Base-by-base conservation (phyloP, 1,140 invertebrate genomes). In the Caenorhabditis elegans region DNA sequence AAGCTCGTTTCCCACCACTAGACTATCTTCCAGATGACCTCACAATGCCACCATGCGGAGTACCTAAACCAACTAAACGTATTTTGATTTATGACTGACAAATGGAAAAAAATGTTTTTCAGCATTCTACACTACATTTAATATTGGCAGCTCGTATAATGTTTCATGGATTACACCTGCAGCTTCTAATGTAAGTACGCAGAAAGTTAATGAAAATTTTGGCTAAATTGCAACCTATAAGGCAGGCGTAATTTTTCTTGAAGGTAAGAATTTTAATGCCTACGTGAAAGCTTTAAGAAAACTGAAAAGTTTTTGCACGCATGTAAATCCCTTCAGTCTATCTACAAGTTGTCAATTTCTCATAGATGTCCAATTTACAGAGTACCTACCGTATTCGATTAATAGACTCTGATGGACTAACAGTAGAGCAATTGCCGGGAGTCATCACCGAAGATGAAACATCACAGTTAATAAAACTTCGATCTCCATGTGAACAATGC, bases 91-190 rank as follows among this genome's bases (percentile, higher is more conserved):
- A 19, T n/a, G n/a, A n/a, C n/a, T n/a, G n/a, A n/a, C n/a, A 13
- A 15, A 39, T 47, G 34, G 13, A 79, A n/a, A 17, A n/a, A 34
- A 22, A 26, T 78, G 19, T 36, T 36, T 76, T 78, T 76, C 31
- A 87, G 85, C 80, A 22, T 60, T 94, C 83, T 93, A 93, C 89
- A 96, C 95, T 48, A 93, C 94, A 19, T 92, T 97, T 85, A 89
- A 95, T 82, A 92, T 94, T 43, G 95, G 95, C 81, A 93, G 94
- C 84, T 93, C 92, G 82, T 94, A 97, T 89, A 96, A 95, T 90
- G 93, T 96, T 70, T 94, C 95, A 79, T 98, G 95, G 95, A 95
- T 96, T 91, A 92, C 97, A 86, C 95, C 95, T 11, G 96, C 96
- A 92, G 94, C 96, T 5, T 95, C 97, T 89, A 92, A 92, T 91